These are phyloP conservation scores for Grallaria varia DNA, from an alignment of 2,113 vertebrate species.

Conservation along the genomic window DNA sequence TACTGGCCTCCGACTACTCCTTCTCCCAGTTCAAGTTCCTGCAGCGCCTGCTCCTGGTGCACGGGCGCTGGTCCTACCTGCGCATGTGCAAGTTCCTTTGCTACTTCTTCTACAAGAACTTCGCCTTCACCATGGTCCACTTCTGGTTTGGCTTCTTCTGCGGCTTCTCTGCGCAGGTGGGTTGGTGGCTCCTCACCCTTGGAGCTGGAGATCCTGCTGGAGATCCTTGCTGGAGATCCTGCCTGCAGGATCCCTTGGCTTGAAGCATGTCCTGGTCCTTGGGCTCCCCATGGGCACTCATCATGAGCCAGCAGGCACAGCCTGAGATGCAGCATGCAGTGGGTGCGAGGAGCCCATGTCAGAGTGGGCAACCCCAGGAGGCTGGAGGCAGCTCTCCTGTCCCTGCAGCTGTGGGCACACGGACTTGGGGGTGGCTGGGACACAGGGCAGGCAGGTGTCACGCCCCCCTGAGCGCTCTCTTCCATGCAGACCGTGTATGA, in stretches of 20 bases:
- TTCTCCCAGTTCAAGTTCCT: slow-evolving; percentile 96
- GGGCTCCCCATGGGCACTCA: neutral
- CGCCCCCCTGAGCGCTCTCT: neutral
- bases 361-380: neutral
- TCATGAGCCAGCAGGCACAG: neutral
- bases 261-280: rapidly evolving
- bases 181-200: neutral
- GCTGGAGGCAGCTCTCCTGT: neutral
- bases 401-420: neutral
- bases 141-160: slow-evolving; percentile 99
- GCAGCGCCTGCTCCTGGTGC: slow-evolving; percentile 92
- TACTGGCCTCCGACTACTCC: slow-evolving; percentile 91
- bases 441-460: rapidly evolving
- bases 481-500: slow-evolving; percentile 88
- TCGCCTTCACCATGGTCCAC: slow-evolving; percentile 98
- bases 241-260: neutral
- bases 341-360: neutral
- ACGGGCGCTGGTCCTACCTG: slow-evolving; percentile 95
- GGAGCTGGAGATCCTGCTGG: neutral
- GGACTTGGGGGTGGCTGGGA: neutral
- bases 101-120: slow-evolving; percentile 98
- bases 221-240: too few species aligned
- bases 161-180: slow-evolving; percentile 92
- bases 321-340: neutral
- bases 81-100: slow-evolving; percentile 98